Evolutionary conservation across 2,888 invertebrate genomes (phyloP), one percentile per base, ranked within the genome.

Genomic region (Pachycephus smyrnensis): DNA sequence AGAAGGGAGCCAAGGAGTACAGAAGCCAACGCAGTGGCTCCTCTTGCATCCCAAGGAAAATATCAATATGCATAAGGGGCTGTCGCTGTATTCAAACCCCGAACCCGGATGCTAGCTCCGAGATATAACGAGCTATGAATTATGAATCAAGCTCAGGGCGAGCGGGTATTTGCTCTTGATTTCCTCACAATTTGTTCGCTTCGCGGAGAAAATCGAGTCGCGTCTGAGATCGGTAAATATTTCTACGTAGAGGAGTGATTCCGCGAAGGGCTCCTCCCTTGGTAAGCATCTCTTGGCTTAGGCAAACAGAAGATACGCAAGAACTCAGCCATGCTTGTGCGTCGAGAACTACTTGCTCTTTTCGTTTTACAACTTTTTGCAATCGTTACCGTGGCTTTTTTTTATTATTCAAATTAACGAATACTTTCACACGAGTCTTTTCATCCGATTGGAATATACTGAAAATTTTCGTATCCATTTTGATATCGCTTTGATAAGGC

Each of bases 61-160:
- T 78, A 84, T 85, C 81, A 85, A 84, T 85, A 82, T 84, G 84
- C 82, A 75, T 77, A 77, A 77, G 77, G 71, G 75, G 69, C 73
- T 30, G 82, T 32, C 36, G 74, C 36, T 31, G 71, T 73, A 69
- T 12, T 79, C 33, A 73, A 75, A 81, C 82, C 76, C 76, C 74
- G 71, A 75, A 75, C 74, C 55, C 73, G 37, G 74, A 75, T 32
- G 75, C 71, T 30, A 75, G 68, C 77, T 55, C 55, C n/a, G 31
- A 77, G 76, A 80, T 73, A 81, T 84, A 84, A 85, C 81, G 81
- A 82, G 80, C 79, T 79, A 84, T 86, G 83, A 86, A 85, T 86
- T 84, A 84, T 84, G 80, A 85, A 86, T 86, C 68, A 76, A 73
- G 33, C 77, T 30, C 75, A 33, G 77, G 77, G 73, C 73, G 77